Evolutionary conservation across 2,888 invertebrate species (phyloP).

Genomic region (Tetheella fluctuosa): DNA sequence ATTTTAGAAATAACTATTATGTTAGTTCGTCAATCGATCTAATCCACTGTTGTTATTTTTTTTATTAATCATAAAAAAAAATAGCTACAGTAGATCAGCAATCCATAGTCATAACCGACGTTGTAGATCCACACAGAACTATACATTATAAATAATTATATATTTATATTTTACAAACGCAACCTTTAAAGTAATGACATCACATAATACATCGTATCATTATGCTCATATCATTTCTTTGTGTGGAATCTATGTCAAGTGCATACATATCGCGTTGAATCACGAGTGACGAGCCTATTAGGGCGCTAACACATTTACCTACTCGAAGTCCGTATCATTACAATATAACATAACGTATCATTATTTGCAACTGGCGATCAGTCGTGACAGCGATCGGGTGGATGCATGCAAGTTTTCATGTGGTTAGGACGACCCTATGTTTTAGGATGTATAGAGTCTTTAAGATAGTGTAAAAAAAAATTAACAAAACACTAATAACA

Average conservation of each 20-base stretch:
- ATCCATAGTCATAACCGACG: constrained; percentile 13
- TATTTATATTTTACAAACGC: constrained; percentile 31
- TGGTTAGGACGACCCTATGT: neutral
- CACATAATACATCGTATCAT: constrained; percentile 25
- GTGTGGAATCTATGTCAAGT: constrained; percentile 47
- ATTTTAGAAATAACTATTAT: too few relatives aligned
- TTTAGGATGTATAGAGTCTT: neutral
- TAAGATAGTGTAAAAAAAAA: too few relatives aligned
- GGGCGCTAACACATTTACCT: neutral
- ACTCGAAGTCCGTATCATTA: neutral
- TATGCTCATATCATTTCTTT: constrained; percentile 41
- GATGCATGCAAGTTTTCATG: neutral
- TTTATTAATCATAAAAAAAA: too few relatives aligned
- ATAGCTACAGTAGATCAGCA: neutral
- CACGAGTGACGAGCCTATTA: constrained; percentile 4
- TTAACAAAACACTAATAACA: too few relatives aligned
- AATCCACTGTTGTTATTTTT: too few relatives aligned
- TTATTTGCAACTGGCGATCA: neutral
- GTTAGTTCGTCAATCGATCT: too few relatives aligned
- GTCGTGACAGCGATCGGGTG: neutral
- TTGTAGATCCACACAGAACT: constrained; percentile 14
- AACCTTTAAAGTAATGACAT: constrained; percentile 35
- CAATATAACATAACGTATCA: neutral
- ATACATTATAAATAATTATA: constrained; percentile 25
- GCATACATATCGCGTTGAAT: constrained; percentile 34